These are phyloP conservation scores for Melipona bicolor DNA, from an alignment of 2,888 invertebrate genomes.

Conservation along the genomic window DNA sequence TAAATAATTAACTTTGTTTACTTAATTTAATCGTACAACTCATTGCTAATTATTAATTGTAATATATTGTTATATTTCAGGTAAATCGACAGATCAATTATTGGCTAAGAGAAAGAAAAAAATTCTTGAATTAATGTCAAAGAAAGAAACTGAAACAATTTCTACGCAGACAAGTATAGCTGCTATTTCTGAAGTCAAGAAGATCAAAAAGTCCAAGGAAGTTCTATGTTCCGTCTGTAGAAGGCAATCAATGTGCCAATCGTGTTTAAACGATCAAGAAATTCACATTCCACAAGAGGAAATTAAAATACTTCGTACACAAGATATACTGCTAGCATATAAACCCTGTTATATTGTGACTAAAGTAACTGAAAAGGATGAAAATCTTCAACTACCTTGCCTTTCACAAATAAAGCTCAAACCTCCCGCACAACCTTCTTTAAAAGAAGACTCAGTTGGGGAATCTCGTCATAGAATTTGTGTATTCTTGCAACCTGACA, in stretches of 20 bases:
- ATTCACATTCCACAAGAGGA: conserved; percentile 7
- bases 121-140: conserved; percentile 57
- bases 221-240: conserved; percentile 63
- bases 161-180: conserved; percentile 69
- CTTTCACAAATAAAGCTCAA: conserved; percentile 8
- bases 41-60: background rate
- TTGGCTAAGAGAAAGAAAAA: conserved; percentile 62
- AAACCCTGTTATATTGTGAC: conserved; percentile 68
- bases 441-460: background rate
- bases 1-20: background rate
- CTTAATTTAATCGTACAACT: background rate
- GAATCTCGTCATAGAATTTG: conserved; percentile 25
- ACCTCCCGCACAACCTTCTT: background rate
- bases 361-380: conserved; percentile 40
- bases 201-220: conserved; percentile 55
- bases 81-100: conserved; percentile 55
- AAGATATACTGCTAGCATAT: conserved; percentile 72
- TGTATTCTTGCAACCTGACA: conserved; percentile 21
- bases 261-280: conserved; percentile 43
- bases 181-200: conserved; percentile 64
- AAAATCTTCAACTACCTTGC: conserved; percentile 11
- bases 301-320: conserved; percentile 60
- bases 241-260: conserved; percentile 60
- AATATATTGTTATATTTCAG: conserved; percentile 30
- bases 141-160: conserved; percentile 51